Base-by-base conservation (phyloP, 2,797 vertebrate genomes). In the Ptychobarbus kaznakovi region DNA sequence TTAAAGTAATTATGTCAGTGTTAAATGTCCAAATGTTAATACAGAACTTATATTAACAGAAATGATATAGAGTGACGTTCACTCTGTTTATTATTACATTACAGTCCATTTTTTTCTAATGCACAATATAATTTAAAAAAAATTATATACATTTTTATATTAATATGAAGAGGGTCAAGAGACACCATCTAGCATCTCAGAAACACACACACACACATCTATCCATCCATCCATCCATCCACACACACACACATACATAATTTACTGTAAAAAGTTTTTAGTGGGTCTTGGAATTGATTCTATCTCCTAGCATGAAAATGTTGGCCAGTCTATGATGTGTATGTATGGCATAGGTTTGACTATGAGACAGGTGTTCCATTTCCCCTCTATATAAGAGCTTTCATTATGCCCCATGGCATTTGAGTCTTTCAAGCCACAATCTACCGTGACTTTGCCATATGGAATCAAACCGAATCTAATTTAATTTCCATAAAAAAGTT, bases 361-460 rank as follows among this genome's bases (percentile, higher is more conserved):
- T 86, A 83, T 80, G 81, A 86, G 82, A 90, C 89, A 90, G 88
- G 87, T 89, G 89, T 89, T 90, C 89, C 89, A 90, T 89, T 90
- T 90, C 89, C 83, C 87, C 83, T 84, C 75, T 77, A 32, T 58
- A 86, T 86, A 74, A 87, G 56, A 35, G 5, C 51, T 84, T 87
- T 88, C 53, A 84, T 80, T 88, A 61, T n/a, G 51, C 78, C 70
- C 75, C 66, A 58, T 84, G 81, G 69, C 87, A 84, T 84, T 65
- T 63, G 18, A 72, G 12, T 22, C 66, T 73, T 80, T 87, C 70
- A 81, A 87, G 84, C 83, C 80, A 85, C 70, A 85, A 83, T 74
- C 44, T 38, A 78, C 77, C 77, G 65, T 87, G 72, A 81, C 73
- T 86, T 72, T 83, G 75, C 73, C 53, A 44, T 86, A 56, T 80